Evolutionary conservation across 2,113 vertebrate species (phyloP), one percentile per base, ranked within the genome.

Genomic region (Nanorana parkeri): DNA sequence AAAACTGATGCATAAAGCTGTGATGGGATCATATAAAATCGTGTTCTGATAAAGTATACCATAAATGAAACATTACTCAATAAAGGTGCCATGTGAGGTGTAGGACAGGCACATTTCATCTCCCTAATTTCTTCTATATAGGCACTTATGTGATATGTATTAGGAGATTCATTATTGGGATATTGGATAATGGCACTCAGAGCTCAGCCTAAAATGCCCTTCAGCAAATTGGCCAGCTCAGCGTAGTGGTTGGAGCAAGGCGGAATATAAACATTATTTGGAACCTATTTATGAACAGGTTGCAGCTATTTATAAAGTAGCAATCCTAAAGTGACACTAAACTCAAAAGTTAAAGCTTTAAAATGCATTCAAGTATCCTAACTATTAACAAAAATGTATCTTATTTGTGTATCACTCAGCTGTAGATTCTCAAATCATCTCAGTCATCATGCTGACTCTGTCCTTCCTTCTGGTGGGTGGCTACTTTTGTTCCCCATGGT

Each of bases 141-240:
- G 64, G 3, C 64, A 20, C 64, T 67, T 67, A 3, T 20, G 16
- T 67, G 11, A 13, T 68, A 2, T 68, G 32, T 68, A 68, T 68
- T 68, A 68, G 2, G 36, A 68, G n/a, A 68, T 47, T 4, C 66
- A 68, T 68, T 68, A 68, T 68, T 47, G 66, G 41, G 36, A 68
- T 19, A 17, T 68, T 68, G 36, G 63, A 10, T 47, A 68, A 68
- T 68, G 66, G 66, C 21, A 32, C 36, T 41, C 28, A 68, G 66
- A 47, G 28, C 32, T 67, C 65, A 67, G 17, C 0, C 66, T 36
- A 32, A 47, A 68, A 68, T 8, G 32, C 15, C 66, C 32, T 68
- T 68, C 32, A 68, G 15, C 32, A 47, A 68, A 68, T 68, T 32
- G 32, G 24, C 63, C 17, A 3, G 24, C 24, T 65, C 63, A 65